phyloP scores from a whole-genome alignment of 2,113 vertebrate species.

The Aepyceros melampus region DNA sequence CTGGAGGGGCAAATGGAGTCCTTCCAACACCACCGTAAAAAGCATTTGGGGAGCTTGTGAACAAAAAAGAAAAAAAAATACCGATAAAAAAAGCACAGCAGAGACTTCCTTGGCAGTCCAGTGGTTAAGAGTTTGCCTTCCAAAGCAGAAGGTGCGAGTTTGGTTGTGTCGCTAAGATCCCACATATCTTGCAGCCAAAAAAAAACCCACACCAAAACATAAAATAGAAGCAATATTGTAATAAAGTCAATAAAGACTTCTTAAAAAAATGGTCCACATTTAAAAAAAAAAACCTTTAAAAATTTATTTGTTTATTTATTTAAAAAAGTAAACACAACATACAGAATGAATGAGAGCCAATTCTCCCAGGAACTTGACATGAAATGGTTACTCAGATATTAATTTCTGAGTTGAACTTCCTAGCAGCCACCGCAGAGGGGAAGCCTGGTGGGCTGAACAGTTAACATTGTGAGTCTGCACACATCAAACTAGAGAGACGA shows the following conservation, averaged over 20 bases:
- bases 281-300: not conserved
- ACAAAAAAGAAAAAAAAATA: not conserved
- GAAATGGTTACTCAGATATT: not conserved
- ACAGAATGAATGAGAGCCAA: not conserved
- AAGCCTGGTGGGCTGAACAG: not conserved
- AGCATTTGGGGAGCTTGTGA: not conserved
- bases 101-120: not conserved
- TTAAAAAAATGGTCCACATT: not conserved
- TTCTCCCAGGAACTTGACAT: not conserved
- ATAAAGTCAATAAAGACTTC: not conserved
- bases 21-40: not conserved
- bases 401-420: not conserved
- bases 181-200: not conserved
- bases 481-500: not conserved
- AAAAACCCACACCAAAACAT: rapidly evolving
- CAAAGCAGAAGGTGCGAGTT: not conserved
- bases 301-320: not conserved
- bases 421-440: not conserved
- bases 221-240: not conserved
- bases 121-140: not conserved
- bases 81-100: not conserved
- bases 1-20: not conserved
- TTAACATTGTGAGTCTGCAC: rapidly evolving
- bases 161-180: not conserved
- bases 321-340: not conserved